Conservation (phyloP, 2,113 vertebrate species). For the cattle (Bos taurus) region DNA sequence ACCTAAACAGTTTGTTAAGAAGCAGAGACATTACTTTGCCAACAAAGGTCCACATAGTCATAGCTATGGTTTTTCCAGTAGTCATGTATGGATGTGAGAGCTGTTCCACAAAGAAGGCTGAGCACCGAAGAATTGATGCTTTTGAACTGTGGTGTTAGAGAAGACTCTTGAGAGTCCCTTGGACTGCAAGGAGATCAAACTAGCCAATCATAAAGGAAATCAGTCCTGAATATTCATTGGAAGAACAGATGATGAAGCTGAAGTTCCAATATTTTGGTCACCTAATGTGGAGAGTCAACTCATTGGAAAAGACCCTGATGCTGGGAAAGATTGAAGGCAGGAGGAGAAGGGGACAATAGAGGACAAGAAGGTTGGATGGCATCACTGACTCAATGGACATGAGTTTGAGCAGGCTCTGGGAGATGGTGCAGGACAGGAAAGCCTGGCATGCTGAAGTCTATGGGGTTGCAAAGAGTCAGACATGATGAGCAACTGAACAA, state of each 20-base stretch:
- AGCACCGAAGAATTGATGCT: neutral
- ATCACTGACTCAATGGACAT: neutral
- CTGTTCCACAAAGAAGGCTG: neutral
- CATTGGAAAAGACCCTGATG: neutral
- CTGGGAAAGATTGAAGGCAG: neutral
- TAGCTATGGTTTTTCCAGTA: neutral
- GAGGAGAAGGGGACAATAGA: neutral
- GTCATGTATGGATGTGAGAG: neutral
- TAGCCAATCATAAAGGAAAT: neutral
- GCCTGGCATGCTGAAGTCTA: neutral
- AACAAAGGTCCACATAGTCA: neutral
- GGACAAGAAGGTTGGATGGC: neutral
- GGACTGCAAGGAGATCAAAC: neutral
- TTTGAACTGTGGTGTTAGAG: neutral
- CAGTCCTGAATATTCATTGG: neutral
- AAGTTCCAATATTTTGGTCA: neutral
- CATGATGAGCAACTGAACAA: neutral
- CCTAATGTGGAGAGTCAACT: neutral
- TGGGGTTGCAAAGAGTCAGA: neutral
- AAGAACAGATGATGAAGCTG: neutral
- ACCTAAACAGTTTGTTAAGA: neutral
- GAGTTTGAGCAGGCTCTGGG: neutral
- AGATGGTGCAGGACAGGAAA: neutral
- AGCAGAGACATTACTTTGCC: neutral
- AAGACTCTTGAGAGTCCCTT: neutral